Evolutionary conservation across 2,113 vertebrate genomes (phyloP), one percentile per base, ranked within the genome.

Genomic region (Psammodynastes pulverulentus): DNA sequence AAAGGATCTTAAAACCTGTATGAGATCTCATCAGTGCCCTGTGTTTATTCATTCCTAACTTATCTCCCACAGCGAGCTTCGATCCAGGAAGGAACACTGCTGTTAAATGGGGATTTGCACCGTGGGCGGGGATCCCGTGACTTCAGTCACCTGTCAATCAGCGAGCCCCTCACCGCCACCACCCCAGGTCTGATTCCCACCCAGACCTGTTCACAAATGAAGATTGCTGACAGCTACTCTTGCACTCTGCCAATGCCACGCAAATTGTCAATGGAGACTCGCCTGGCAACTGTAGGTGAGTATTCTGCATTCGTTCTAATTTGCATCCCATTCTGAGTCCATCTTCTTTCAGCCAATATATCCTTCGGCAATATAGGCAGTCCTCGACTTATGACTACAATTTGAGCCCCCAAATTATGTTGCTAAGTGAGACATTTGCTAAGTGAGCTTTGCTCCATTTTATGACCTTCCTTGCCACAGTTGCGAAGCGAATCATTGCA

Each of bases 241-340:
- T 97, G 98, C 10, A 98, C 98, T 0, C 96, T 98, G 86, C 98
- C 98, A 0, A 96, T 98, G 94, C 98, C 98, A 0, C 97, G 97
- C 93, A 97, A 97, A 94, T 98, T 98, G 7, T 96, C 95, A 79
- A 97, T 95, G 39, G 98, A 98, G 58, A 95, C 97, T 39, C 96
- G 97, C 49, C 93, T 96, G 79, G 97, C 97, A 0, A 97, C 98
- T 29, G 94, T 97, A 88, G 98, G 98, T 98, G 92, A 90, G 95
- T 86, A 23, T 24, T 46, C 15, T 4, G 1, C 1, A 2, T 15
- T 39, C 8, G 2, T 84, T 51, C 34, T 8, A 34, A 79, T 23
- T 29, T 17, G 15, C n/a, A 45, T 5, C 7, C 34, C 21, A 9
- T 39, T 10, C 2, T 12, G 24, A 48, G 21, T 5, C 26, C 39